Evolutionary conservation across 2,797 vertebrate genomes (phyloP).

Genomic region (Sciurus vulgaris): DNA sequence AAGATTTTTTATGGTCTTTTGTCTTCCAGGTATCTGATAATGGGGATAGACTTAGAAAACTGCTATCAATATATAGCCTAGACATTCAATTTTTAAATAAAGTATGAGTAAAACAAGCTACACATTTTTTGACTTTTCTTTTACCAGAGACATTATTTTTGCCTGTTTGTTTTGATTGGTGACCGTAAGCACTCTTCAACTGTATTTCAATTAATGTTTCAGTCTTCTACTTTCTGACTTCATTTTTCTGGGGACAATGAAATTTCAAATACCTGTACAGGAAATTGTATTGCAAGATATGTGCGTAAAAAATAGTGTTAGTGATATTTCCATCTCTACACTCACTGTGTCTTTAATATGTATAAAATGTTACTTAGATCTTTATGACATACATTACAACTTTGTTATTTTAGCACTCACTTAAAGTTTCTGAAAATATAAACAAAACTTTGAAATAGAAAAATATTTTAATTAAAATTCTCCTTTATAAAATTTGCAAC

Average conservation of each 20-base stretch:
- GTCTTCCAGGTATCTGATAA: constrained; percentile 68
- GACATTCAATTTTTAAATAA: constrained; percentile 48
- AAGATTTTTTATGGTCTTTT: constrained; percentile 59
- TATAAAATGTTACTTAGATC: constrained; percentile 12
- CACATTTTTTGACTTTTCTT: constrained; percentile 31
- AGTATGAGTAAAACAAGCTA: not conserved
- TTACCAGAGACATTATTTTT: not conserved
- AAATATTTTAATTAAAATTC: not conserved
- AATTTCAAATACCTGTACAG: not conserved
- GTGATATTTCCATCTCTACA: not conserved
- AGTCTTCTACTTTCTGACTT: not conserved
- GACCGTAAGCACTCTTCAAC: not conserved
- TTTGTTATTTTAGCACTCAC: constrained; percentile 5
- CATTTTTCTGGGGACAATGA: not conserved
- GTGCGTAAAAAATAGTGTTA: not conserved
- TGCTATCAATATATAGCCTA: constrained; percentile 7
- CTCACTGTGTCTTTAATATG: not conserved
- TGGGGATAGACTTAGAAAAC: constrained; percentile 50
- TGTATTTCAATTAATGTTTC: constrained; percentile 8
- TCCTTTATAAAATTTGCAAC: not conserved
- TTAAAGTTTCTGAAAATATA: not conserved
- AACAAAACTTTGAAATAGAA: constrained; percentile 28
- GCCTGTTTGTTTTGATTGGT: not conserved
- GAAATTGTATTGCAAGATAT: not conserved
- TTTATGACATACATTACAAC: not conserved